Evolutionary conservation across 1,140 invertebrate genomes (phyloP).

Genomic region (Bombus difficillimus): DNA sequence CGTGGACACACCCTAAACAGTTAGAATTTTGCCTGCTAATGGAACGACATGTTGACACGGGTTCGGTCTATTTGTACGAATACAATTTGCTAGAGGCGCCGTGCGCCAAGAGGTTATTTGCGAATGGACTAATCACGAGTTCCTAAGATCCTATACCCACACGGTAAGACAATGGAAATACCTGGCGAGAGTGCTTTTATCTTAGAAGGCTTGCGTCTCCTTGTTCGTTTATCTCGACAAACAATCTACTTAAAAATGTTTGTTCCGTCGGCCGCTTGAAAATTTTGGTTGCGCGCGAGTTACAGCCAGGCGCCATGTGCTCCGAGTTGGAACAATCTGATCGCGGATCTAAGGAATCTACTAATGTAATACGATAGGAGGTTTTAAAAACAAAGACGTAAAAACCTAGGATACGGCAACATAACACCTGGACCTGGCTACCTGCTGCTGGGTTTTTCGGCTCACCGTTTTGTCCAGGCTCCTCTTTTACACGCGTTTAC

Average conservation of each 20-base stretch:
- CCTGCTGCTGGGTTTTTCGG: slow-evolving; percentile 26
- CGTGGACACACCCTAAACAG: slow-evolving; percentile 35
- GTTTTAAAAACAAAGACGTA: slow-evolving; percentile 47
- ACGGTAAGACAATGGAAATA: slow-evolving; percentile 24
- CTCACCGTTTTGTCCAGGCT: neutral
- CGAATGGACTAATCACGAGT: slow-evolving; percentile 31
- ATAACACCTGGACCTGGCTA: slow-evolving; percentile 51
- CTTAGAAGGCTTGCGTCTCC: neutral
- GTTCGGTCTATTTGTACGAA: slow-evolving; percentile 40
- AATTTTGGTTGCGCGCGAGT: neutral
- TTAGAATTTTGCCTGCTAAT: slow-evolving; percentile 56
- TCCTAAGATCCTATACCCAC: neutral
- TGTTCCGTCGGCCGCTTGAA: neutral
- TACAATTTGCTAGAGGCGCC: slow-evolving; percentile 33
- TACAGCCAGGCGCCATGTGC: slow-evolving; percentile 46
- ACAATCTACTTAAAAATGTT: slow-evolving; percentile 34
- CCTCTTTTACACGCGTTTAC: slow-evolving; percentile 12
- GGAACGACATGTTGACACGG: slow-evolving; percentile 62
- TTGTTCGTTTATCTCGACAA: slow-evolving; percentile 13
- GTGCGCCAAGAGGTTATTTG: slow-evolving; percentile 33
- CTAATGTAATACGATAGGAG: slow-evolving; percentile 60
- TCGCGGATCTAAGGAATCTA: slow-evolving; percentile 44
- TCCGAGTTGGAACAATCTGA: slow-evolving; percentile 45
- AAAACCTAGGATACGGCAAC: slow-evolving; percentile 50
- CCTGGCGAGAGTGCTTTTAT: neutral